Base-by-base conservation (phyloP, 2,113 vertebrate genomes). In the Charina bottae region DNA sequence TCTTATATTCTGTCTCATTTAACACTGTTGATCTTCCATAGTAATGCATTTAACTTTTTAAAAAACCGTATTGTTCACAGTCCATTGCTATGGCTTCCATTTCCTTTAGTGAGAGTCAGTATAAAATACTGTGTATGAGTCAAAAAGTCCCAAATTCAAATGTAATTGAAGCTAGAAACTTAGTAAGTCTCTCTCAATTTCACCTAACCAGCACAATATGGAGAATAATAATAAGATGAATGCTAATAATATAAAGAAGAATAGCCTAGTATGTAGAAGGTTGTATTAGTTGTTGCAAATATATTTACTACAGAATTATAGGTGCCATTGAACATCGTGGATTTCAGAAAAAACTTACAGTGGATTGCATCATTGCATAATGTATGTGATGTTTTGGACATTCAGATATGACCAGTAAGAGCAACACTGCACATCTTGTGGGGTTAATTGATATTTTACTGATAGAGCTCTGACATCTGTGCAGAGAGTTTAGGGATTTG, bases 1-100 rank as follows among this genome's bases (percentile, higher is more conserved):
- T 94, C 90, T 83, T 13, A 93, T 68, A 55, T 72, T 94, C 87
- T 92, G 55, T 23, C 19, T 28, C 54, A 58, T 90, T 83, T 83
- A 58, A 33, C n/a, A 9, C 15, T 19, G 46, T 59, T 88, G 64
- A 68, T n/a, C 5, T 68, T 33, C 64, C n/a, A n/a, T 33, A 33
- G 64, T 68, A n/a, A 68, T 68, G 62, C 62, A 68, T n/a, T 68
- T n/a, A 68, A 64, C 11, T 28, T 28, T 42, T 42, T 42, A 28
- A 64, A 64, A 64, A 12, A 64, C 26, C 3, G 4, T 28, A 28
- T 28, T 26, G 62, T 64, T 64, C 60, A 1, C 62, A 5, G 55
- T 83, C n/a, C 64, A 68, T n/a, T 33, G 62, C 2, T 42, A 90
- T 42, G 42, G 13, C 0, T 0, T 53, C 60, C 91, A 26, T 13